Evolutionary conservation across 2,888 invertebrate species (phyloP).

Genomic region (Brenthis ino): DNA sequence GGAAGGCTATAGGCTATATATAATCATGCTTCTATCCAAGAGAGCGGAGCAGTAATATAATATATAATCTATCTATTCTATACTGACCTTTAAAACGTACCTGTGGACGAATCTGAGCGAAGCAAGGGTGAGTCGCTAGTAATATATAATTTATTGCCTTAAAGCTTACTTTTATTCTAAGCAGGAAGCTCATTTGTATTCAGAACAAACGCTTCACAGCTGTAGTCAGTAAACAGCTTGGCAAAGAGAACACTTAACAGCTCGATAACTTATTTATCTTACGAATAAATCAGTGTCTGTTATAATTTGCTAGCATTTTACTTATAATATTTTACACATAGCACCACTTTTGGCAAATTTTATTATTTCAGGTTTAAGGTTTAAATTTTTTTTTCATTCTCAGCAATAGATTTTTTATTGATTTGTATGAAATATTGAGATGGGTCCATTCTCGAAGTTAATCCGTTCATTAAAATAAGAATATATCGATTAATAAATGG

Average conservation of each 20-base stretch:
- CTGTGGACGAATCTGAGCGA: too few relatives aligned
- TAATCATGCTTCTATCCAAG: too few relatives aligned
- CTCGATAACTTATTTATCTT: conserved; percentile 9
- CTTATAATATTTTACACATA: not conserved
- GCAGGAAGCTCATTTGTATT: conserved; percentile 15
- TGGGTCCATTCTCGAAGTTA: too few relatives aligned
- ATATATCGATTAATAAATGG: too few relatives aligned
- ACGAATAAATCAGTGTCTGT: conserved; percentile 3
- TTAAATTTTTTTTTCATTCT: too few relatives aligned
- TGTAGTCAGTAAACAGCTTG: conserved; percentile 19
- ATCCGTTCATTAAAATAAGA: too few relatives aligned
- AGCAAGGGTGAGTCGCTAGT: not conserved
- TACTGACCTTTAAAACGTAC: too few relatives aligned
- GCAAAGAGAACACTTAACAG: conserved; percentile 4
- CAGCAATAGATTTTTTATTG: too few relatives aligned
- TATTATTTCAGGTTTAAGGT: not conserved
- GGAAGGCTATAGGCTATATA: too few relatives aligned
- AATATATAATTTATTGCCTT: not conserved
- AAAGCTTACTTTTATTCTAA: not conserved
- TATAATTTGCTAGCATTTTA: not conserved
- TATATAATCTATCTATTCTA: too few relatives aligned
- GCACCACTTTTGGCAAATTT: not conserved
- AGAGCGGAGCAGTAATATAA: too few relatives aligned
- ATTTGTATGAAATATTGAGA: too few relatives aligned
- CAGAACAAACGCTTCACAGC: conserved; percentile 12